These are phyloP conservation scores for Toxostoma redivivum DNA, from an alignment of 2,113 vertebrate species.

Conservation along the genomic window DNA sequence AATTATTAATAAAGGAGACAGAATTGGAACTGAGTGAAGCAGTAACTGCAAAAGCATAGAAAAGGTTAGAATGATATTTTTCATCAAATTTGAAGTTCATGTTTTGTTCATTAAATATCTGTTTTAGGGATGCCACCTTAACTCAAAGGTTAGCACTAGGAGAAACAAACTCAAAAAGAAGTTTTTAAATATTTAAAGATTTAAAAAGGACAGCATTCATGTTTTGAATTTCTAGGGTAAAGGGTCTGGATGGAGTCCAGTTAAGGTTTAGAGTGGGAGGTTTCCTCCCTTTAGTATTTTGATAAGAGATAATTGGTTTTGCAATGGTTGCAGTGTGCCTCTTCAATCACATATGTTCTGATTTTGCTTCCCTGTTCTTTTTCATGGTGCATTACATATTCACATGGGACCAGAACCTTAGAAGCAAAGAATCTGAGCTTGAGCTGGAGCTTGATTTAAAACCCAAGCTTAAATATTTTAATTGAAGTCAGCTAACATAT, in stretches of 20 bases:
- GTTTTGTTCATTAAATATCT: constrained; percentile 1
- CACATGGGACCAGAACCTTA: background rate
- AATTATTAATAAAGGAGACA: constrained; percentile 32
- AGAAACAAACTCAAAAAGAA: background rate
- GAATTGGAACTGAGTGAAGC: constrained; percentile 28
- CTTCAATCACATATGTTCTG: constrained; percentile 7
- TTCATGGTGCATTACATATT: background rate
- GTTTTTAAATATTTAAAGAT: background rate
- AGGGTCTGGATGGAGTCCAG: background rate
- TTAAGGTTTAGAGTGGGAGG: background rate
- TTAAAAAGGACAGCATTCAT: background rate
- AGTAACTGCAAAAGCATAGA: constrained; percentile 35
- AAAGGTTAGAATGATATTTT: constrained; percentile 45
- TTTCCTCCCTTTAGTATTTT: background rate
- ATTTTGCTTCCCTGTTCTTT: constrained; percentile 27
- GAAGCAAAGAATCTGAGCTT: background rate
- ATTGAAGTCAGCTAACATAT: background rate
- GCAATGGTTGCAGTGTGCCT: background rate
- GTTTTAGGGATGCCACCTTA: background rate
- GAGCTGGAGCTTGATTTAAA: background rate
- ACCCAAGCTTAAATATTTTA: background rate
- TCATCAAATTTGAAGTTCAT: constrained; percentile 25
- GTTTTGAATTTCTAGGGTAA: background rate
- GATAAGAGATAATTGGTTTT: background rate
- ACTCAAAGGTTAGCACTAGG: background rate